phyloP scores from a whole-genome alignment of 2,797 vertebrate genomes.

The Oreochromis grahami region DNA sequence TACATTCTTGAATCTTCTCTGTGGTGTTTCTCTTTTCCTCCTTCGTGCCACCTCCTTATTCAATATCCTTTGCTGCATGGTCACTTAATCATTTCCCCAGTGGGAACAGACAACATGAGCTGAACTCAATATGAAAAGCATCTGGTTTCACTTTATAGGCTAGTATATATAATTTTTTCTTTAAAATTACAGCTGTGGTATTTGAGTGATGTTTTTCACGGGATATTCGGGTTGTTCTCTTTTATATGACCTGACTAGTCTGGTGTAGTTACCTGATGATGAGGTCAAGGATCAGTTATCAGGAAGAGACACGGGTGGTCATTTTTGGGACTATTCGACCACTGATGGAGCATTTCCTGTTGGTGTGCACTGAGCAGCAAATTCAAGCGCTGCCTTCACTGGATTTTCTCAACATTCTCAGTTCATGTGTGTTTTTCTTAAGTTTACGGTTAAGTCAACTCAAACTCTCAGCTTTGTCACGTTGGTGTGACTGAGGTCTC shows the following conservation, averaged over 20 bases:
- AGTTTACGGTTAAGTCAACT: fast-evolving
- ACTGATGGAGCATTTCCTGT: not conserved
- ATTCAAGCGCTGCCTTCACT: not conserved
- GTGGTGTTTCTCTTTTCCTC: not conserved
- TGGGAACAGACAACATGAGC: not conserved
- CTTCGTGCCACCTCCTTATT: not conserved
- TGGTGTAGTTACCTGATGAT: not conserved
- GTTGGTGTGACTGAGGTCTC: not conserved
- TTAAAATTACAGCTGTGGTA: not conserved
- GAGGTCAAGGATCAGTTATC: not conserved
- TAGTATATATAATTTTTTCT: not conserved
- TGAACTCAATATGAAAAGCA: not conserved
- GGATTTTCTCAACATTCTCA: not conserved
- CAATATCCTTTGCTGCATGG: not conserved
- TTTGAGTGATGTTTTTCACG: not conserved
- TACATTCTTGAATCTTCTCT: not conserved
- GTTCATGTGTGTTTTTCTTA: not conserved
- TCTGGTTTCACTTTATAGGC: not conserved
- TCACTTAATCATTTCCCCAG: not conserved
- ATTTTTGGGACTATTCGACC: not conserved
- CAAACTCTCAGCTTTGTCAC: not conserved
- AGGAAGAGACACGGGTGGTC: not conserved
- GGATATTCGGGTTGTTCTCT: not conserved
- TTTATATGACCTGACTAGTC: not conserved
- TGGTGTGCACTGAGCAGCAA: not conserved